These are phyloP conservation scores for Tenthredo amoena DNA, from an alignment of 2,888 invertebrate genomes.

Conservation along the genomic window DNA sequence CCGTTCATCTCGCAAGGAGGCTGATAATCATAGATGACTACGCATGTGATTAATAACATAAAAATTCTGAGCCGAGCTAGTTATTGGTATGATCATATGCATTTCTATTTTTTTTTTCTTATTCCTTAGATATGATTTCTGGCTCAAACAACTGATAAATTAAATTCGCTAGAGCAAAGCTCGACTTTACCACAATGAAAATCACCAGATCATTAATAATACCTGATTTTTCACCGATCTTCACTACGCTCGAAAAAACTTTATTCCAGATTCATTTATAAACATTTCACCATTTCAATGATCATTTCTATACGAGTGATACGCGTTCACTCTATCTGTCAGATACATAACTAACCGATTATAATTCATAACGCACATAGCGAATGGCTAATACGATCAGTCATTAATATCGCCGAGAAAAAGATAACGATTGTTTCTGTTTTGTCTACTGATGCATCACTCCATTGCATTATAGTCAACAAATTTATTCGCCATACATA, in stretches of 20 bases:
- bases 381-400: neutral
- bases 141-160: neutral
- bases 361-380: neutral
- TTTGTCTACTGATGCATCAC: neutral
- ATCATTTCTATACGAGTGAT: neutral
- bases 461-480: neutral
- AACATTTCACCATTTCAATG: neutral
- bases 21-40: neutral
- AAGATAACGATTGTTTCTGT: neutral
- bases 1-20: neutral
- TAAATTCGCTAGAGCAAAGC: neutral
- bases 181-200: neutral
- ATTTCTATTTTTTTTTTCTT: neutral
- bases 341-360: neutral
- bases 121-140: neutral
- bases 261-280: neutral
- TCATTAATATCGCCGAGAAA: neutral
- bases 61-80: neutral
- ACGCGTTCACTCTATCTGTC: neutral
- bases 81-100: neutral
- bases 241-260: neutral
- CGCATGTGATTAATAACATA: neutral
- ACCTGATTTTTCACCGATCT: neutral
- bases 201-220: neutral
- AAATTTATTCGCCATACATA: neutral